Conservation (phyloP, 2,113 vertebrate genomes). For the Montifringilla adamsi region DNA sequence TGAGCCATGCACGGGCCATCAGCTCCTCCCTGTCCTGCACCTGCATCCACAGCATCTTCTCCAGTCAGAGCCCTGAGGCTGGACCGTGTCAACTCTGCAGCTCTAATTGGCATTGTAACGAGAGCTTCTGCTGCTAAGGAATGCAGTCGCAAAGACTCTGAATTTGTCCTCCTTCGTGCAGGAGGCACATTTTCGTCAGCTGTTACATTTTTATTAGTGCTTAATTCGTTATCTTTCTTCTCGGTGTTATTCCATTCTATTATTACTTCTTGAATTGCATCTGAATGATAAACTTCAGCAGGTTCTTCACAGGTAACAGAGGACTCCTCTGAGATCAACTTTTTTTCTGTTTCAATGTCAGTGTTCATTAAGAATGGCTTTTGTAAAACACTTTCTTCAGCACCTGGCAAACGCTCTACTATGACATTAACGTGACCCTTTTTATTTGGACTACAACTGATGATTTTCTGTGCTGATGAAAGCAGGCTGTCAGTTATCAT, state of each 20-base stretch:
- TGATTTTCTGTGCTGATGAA: constrained; percentile 95
- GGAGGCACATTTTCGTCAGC: constrained; percentile 89
- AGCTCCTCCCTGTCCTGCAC: constrained; percentile 68
- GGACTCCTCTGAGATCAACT: constrained; percentile 46
- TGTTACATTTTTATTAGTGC: constrained; percentile 25
- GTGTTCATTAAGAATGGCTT: constrained; percentile 81
- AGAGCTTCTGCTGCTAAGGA: constrained; percentile 93
- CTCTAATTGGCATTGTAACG: constrained; percentile 92
- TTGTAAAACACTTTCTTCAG: constrained; percentile 80
- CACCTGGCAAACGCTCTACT: constrained; percentile 92
- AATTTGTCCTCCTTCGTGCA: constrained; percentile 89
- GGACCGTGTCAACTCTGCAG: constrained; percentile 78
- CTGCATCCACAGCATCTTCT: constrained; percentile 60
- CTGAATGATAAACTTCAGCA: constrained; percentile 43
- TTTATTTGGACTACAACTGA: constrained; percentile 87
- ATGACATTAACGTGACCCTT: constrained; percentile 94
- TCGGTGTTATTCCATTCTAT: constrained; percentile 75
- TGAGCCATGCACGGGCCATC: constrained; percentile 42
- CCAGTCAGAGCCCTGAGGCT: constrained; percentile 64
- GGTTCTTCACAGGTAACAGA: constrained; percentile 43
- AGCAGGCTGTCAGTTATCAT: constrained; percentile 83
- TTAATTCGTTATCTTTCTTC: constrained; percentile 67
- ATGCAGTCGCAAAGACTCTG: constrained; percentile 91
- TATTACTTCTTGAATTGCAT: constrained; percentile 75
- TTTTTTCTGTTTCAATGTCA: constrained; percentile 75